phyloP scores from a whole-genome alignment of 1,140 invertebrate genomes.

The Dermatophagoides farinae region DNA sequence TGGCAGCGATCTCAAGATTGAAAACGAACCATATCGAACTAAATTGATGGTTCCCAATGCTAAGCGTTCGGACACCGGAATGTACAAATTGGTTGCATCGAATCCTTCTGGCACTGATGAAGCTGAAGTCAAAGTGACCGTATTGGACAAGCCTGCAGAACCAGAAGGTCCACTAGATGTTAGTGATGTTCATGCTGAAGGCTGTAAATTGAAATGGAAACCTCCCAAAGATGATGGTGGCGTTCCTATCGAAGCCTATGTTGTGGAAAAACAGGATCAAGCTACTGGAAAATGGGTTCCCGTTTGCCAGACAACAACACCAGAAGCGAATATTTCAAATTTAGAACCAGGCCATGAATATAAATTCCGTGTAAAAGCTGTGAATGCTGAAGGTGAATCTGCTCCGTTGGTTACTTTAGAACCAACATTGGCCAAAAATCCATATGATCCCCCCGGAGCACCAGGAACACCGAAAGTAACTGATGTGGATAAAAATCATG shows the following conservation, averaged over 20 bases:
- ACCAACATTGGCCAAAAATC: constrained; percentile 74
- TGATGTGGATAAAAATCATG: constrained; percentile 53
- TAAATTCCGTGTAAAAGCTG: constrained; percentile 79
- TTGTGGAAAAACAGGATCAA: constrained; percentile 85
- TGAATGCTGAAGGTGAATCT: constrained; percentile 92
- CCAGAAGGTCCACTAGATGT: constrained; percentile 36
- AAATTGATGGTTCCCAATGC: constrained; percentile 92
- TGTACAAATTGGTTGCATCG: constrained; percentile 65
- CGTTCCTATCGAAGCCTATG: constrained; percentile 85
- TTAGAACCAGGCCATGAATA: constrained; percentile 80
- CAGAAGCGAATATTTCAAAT: constrained; percentile 78
- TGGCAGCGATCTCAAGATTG: constrained; percentile 47
- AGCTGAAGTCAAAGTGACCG: constrained; percentile 68
- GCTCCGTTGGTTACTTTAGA: constrained; percentile 70
- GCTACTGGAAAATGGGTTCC: constrained; percentile 79
- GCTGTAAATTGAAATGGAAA: constrained; percentile 82
- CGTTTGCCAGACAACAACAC: constrained; percentile 55
- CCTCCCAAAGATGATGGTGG: constrained; percentile 81
- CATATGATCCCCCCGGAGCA: constrained; percentile 56
- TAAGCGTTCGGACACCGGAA: constrained; percentile 61
- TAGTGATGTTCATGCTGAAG: constrained; percentile 67
- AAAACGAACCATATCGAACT: constrained; percentile 68
- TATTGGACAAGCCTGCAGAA: constrained; percentile 27
- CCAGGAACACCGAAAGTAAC: constrained; percentile 56
- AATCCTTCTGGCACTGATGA: constrained; percentile 77